These are phyloP conservation scores for Ceratoteleas bidentatus DNA, from an alignment of 1,140 invertebrate species.

Conservation along the genomic window DNA sequence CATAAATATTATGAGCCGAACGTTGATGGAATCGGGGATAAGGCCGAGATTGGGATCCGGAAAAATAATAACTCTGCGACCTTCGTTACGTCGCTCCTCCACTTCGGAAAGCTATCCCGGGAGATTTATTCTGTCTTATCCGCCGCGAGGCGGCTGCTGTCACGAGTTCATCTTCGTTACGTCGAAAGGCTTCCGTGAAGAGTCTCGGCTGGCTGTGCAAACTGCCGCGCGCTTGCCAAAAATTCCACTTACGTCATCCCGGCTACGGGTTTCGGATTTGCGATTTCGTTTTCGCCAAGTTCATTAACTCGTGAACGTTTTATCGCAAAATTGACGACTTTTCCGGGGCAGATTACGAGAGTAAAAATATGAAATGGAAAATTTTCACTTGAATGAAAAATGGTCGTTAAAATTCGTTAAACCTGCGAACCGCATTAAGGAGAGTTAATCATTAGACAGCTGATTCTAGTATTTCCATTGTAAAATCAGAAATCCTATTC, in stretches of 20 bases:
- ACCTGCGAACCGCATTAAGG: no score
- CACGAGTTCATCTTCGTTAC: slow-evolving; percentile 35
- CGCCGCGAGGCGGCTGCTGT: slow-evolving; percentile 9
- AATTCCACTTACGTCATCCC: neutral
- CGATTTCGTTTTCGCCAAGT: neutral
- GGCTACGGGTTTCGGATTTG: no score
- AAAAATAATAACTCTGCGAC: slow-evolving; percentile 41
- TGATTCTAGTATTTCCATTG: no score
- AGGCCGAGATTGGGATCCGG: slow-evolving; percentile 22
- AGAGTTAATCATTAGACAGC: no score
- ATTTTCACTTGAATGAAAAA: no score
- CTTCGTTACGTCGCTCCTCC: slow-evolving; percentile 27
- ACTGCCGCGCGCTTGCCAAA: slow-evolving; percentile 9
- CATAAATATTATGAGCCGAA: slow-evolving; percentile 30
- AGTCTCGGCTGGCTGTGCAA: slow-evolving; percentile 4
- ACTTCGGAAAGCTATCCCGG: slow-evolving; percentile 23
- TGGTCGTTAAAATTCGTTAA: no score
- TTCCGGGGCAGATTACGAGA: neutral
- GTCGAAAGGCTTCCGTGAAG: slow-evolving; percentile 15
- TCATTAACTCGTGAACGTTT: neutral
- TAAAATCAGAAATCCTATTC: no score
- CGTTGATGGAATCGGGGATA: slow-evolving; percentile 42
- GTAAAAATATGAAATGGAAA: neutral
- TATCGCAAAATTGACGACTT: neutral
- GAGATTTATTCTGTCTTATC: slow-evolving; percentile 42